Evolutionary conservation across 2,797 vertebrate genomes (phyloP).

Genomic region (Florisuga fusca): DNA sequence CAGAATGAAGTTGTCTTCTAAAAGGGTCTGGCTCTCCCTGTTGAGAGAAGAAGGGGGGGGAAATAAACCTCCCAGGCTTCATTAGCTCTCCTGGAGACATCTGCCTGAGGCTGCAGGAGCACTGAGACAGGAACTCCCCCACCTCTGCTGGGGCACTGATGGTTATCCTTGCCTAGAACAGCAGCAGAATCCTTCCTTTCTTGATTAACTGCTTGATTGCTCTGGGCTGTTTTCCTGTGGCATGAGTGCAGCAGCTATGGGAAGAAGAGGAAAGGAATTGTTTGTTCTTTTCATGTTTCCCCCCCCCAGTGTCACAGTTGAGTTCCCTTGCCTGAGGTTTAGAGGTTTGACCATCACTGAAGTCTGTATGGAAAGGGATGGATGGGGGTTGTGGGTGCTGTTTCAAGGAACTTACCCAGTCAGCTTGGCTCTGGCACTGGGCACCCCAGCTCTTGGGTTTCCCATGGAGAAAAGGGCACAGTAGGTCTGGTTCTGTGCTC

Average conservation of each 20-base stretch:
- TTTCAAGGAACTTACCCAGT: neutral
- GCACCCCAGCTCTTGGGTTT: rapidly evolving
- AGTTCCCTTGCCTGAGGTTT: neutral
- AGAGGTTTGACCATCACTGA: neutral
- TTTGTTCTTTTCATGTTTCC: neutral
- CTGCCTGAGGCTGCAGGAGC: neutral
- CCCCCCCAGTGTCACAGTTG: rapidly evolving
- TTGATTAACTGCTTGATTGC: neutral
- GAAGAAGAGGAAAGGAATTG: neutral
- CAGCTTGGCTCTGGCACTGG: neutral
- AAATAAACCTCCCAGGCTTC: neutral
- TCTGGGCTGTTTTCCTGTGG: neutral
- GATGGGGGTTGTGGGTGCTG: rapidly evolving
- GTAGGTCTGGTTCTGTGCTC: neutral
- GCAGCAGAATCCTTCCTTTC: neutral
- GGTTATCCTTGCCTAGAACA: neutral
- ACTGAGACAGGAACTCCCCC: neutral
- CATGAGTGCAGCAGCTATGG: neutral
- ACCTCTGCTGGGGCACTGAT: neutral
- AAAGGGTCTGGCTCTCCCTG: neutral
- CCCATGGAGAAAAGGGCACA: rapidly evolving
- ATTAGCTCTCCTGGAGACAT: neutral
- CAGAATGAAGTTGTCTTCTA: neutral
- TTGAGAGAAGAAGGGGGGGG: neutral
- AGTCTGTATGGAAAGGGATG: neutral